Conservation (phyloP, 2,797 vertebrate species). For the Brachymystax lenok region DNA sequence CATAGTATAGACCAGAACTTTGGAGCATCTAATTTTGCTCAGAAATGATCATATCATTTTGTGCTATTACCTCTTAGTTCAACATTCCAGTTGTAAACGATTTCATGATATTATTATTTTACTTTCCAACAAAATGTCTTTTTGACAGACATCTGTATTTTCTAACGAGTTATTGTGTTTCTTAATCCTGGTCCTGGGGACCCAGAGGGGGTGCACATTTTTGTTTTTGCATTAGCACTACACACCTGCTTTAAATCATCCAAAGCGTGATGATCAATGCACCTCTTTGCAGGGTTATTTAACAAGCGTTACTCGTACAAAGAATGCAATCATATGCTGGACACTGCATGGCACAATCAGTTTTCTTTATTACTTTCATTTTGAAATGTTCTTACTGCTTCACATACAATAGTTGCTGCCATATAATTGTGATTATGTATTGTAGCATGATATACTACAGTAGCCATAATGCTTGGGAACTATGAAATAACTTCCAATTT, state of each 20-base stretch:
- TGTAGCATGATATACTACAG: not conserved
- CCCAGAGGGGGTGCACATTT: too few relatives aligned
- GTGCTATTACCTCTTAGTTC: not conserved
- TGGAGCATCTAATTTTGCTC: not conserved
- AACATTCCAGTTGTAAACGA: not conserved
- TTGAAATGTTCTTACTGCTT: constrained; percentile 8
- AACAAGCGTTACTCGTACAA: too few relatives aligned
- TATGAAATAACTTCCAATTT: not conserved
- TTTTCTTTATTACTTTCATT: not conserved
- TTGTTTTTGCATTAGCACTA: too few relatives aligned
- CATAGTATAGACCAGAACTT: not conserved
- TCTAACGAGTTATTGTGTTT: not conserved
- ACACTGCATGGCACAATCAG: not conserved
- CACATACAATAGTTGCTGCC: not conserved
- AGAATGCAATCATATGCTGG: too few relatives aligned
- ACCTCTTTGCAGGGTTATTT: too few relatives aligned
- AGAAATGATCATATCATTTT: not conserved
- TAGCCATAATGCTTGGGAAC: too few relatives aligned
- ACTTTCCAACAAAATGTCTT: not conserved
- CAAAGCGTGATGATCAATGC: too few relatives aligned
- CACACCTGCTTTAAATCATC: too few relatives aligned
- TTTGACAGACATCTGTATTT: not conserved
- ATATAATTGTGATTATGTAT: not conserved
- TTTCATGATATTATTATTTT: not conserved
- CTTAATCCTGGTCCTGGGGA: not conserved